phyloP scores from a whole-genome alignment of 2,797 vertebrate genomes.

The Margarornis squamiger region DNA sequence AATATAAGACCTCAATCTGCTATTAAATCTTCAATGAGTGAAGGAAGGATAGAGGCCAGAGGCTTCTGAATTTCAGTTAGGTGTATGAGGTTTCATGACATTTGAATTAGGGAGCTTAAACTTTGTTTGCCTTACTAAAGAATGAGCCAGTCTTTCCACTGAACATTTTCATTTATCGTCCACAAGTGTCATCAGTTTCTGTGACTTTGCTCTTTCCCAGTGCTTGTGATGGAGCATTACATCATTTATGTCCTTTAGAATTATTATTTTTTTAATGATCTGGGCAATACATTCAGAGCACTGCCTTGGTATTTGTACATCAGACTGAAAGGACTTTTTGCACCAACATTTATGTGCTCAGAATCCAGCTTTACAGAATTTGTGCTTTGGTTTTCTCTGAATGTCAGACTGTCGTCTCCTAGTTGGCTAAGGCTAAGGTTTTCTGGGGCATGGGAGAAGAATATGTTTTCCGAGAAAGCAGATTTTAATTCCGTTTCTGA shows the following conservation, averaged over 20 bases:
- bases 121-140: neutral
- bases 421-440: neutral
- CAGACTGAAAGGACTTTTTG: neutral
- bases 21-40: neutral
- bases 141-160: neutral
- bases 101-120: neutral
- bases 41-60: neutral
- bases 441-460: neutral
- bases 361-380: neutral
- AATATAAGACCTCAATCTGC: neutral
- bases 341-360: neutral
- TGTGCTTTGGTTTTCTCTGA: neutral
- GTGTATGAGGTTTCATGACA: neutral
- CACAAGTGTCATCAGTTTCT: neutral
- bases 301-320: neutral
- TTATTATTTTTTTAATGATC: neutral
- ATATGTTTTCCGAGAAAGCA: neutral
- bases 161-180: neutral
- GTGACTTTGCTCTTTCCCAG: neutral
- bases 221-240: neutral
- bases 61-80: neutral
- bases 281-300: neutral
- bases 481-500: constrained; percentile 1
- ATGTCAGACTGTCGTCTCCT: neutral
- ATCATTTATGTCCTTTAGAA: neutral